Evolutionary conservation across 2,797 vertebrate species (phyloP).

Genomic region (Distichodus sexfasciatus): DNA sequence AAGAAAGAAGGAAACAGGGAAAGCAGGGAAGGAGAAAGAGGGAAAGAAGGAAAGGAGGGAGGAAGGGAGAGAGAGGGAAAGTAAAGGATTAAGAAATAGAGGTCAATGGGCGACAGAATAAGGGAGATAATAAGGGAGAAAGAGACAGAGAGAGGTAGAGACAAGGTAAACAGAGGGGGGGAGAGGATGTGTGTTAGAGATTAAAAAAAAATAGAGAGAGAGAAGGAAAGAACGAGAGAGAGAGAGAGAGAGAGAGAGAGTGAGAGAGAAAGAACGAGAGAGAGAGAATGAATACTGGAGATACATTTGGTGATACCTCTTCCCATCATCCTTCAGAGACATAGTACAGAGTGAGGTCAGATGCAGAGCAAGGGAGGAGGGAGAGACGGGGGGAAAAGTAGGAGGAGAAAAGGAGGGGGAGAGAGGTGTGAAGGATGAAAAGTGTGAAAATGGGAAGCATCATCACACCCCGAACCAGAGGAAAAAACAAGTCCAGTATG

Average conservation of each 20-base stretch:
- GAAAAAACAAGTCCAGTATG: background rate
- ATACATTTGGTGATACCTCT: no score
- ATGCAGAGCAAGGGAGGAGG: constrained; percentile 11
- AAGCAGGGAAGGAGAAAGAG: constrained; percentile 34
- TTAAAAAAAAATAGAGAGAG: no score
- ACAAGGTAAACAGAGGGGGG: background rate
- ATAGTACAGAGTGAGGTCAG: no score
- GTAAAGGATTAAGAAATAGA: background rate
- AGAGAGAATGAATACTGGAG: no score
- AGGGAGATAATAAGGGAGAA: constrained; percentile 33
- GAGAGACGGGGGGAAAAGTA: constrained; percentile 36
- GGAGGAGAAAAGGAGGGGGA: background rate
- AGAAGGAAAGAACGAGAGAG: no score
- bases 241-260: background rate
- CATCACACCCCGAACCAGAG: constrained; percentile 17
- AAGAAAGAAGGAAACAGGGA: constrained; percentile 38
- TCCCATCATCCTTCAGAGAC: no score
- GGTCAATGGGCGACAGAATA: background rate
- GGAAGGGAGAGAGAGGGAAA: constrained; percentile 40
- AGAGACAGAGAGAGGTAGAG: background rate
- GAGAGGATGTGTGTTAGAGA: no score
- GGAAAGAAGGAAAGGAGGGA: background rate
- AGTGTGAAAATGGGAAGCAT: constrained; percentile 14
- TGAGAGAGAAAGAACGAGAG: no score
- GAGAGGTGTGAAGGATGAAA: constrained; percentile 54